Evolutionary conservation across 2,113 vertebrate genomes (phyloP), one percentile per base, ranked within the genome.

Genomic region (Bubo blakistoni): DNA sequence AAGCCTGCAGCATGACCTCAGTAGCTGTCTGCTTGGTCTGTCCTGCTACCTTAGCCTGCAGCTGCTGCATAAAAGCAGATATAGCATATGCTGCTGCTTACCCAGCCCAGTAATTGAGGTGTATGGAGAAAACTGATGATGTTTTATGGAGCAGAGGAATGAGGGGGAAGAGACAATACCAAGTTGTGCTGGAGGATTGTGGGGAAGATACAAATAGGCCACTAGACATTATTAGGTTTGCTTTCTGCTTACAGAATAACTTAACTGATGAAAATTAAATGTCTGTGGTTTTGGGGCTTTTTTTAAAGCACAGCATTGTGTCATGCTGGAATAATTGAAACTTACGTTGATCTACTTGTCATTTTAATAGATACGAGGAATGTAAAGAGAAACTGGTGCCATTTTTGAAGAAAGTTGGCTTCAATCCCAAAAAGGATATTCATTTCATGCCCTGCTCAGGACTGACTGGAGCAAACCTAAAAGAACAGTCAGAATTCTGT

Each of bases 371-470:
- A 97, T 99, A 99, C 34, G 99, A 99, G 97, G 99, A 99, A 98
- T 99, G 99, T 98, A 99, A 99, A 98, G 99, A 99, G 96, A 99
- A 99, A 97, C 98, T 99, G 97, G 99, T 99, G 98, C 99, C 99
- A 87, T 99, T 99, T 98, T 98, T 99, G 95, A 99, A 99, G 98
- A 99, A 99, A 98, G 99, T 99, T 96, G 99, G 99, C 95, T 99
- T 99, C 98, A 99, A 99, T 98, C 99, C 99, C 91, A 99, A 99
- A 98, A 99, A 99, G 97, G 99, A 99, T 98, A 99, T 99, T 98
- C 98, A 99, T 97, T 99, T 99, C 96, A 99, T 99, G 99, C 99
- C 99, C 97, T 99, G 99, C 96, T 99, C 99, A 38, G 99, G 99
- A 97, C 98, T 99, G 96, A 99, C 99, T 69, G 99, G 99, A 98